A percentile compares a stretch with the other conserved stretches of the same genome.
Conservation (phyloP, 2,113 vertebrate species). For the Marmota monax region DNA sequence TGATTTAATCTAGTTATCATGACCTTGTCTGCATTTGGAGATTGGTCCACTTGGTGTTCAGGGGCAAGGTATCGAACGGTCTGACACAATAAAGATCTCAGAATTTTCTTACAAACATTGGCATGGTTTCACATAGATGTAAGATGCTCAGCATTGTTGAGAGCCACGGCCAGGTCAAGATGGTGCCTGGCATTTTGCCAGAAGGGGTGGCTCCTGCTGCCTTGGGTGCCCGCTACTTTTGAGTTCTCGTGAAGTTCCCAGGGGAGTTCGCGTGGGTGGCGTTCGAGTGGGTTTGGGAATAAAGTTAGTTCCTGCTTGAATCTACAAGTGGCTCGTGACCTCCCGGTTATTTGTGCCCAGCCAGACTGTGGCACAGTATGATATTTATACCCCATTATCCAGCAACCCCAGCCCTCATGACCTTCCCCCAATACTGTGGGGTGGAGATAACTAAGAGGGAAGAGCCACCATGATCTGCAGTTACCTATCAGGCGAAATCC, state of each 20-base stretch:
- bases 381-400: not conserved
- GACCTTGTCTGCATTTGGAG: not conserved
- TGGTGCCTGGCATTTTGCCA: too few relatives aligned
- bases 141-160: not conserved
- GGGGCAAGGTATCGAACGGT: not conserved
- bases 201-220: too few relatives aligned
- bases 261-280: too few relatives aligned
- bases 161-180: too few relatives aligned
- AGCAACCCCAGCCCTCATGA: not conserved
- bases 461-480: not conserved
- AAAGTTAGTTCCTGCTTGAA: too few relatives aligned
- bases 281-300: too few relatives aligned
- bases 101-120: not conserved
- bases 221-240: too few relatives aligned
- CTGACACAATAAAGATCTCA: not conserved
- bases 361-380: too few relatives aligned
- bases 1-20: not conserved
- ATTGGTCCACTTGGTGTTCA: not conserved
- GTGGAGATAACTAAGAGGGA: not conserved
- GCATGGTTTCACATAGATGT: not conserved
- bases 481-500: slow-evolving; percentile 6
- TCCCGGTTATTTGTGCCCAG: too few relatives aligned
- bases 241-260: too few relatives aligned
- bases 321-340: too few relatives aligned
- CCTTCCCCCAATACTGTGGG: not conserved